Base-by-base conservation (phyloP, 2,888 invertebrate species). In the Agriopis marginaria region DNA sequence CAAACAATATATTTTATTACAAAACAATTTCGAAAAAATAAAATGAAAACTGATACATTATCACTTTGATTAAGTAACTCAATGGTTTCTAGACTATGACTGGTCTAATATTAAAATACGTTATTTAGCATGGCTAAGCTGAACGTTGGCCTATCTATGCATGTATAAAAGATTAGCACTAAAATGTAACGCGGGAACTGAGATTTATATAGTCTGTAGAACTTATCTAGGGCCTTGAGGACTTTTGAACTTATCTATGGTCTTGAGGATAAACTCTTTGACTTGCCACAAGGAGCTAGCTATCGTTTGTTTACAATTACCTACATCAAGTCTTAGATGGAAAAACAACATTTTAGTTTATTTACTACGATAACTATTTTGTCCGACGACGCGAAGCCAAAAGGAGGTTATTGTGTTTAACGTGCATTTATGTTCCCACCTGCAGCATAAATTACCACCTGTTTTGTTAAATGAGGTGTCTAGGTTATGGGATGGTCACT, bases 1-100 rank as follows among this genome's bases (percentile, higher is more conserved):
- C 89, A 89, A 90, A 90, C 85, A 85, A 86, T 90, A 86, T 89
- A 86, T 88, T 88, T 74, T 82, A 86, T 86, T 88, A 81, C 80
- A 86, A 89, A 87, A 87, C 82, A 85, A 85, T 82, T 84, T 83
- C 76, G 82, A 84, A 82, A 86, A 85, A 83, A 79, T 74, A 80
- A 85, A 84, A 80, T 79, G 81, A 84, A 75, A 78, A 77, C 82
- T 79, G 70, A 79, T 76, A 74, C 79, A 78, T 79, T 72, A 88
- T 88, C 85, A 88, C 85, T 77, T 84, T 82, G 80, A 73, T 81
- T 91, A 90, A 89, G 89, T 90, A 91, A 86, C 85, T 86, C 84
- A 83, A 83, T 64, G 77, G 76, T 82, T 82, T 87, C 84, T 88
- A 86, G 74, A 76, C 78, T 84, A 82, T 80, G 78, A 75, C 71